A percentile compares a stretch with the other conserved stretches of the same genome.
Evolutionary conservation across 2,888 invertebrate genomes (phyloP).

Genomic region (Drosophila kanekoi): DNA sequence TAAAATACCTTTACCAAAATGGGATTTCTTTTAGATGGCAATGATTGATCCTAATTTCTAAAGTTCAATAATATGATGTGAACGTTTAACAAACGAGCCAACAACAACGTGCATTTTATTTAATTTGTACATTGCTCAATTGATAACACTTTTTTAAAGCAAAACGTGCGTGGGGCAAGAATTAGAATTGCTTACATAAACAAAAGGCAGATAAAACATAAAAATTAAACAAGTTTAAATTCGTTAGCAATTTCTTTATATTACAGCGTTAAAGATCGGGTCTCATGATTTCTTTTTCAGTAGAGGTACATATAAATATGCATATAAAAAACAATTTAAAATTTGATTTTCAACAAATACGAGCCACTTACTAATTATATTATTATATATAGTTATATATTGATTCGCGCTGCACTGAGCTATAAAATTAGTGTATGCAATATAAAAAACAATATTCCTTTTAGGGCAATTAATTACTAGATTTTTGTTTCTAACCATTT

Average conservation of each 20-base stretch:
- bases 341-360: constrained; percentile 67
- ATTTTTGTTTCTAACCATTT: constrained; percentile 31
- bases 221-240: constrained; percentile 69
- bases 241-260: constrained; percentile 71
- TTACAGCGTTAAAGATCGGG: constrained; percentile 59
- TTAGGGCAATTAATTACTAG: constrained; percentile 63
- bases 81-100: constrained; percentile 62
- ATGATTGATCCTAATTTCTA: constrained; percentile 40
- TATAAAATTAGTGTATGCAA: constrained; percentile 58
- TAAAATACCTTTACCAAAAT: constrained; percentile 72
- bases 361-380: constrained; percentile 64
- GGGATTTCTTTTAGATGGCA: constrained; percentile 59
- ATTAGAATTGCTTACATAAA: constrained; percentile 17
- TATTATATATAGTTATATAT: constrained; percentile 51
- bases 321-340: constrained; percentile 73
- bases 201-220: not conserved
- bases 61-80: constrained; percentile 39
- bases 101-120: constrained; percentile 68
- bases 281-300: constrained; percentile 33
- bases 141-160: constrained; percentile 42
- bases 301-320: constrained; percentile 39
- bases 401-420: constrained; percentile 52
- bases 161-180: constrained; percentile 48
- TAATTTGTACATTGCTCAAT: constrained; percentile 55
- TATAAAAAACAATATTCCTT: constrained; percentile 72